Evolutionary conservation across 2,797 vertebrate species (phyloP).

Genomic region (Hafferia zeledoni): DNA sequence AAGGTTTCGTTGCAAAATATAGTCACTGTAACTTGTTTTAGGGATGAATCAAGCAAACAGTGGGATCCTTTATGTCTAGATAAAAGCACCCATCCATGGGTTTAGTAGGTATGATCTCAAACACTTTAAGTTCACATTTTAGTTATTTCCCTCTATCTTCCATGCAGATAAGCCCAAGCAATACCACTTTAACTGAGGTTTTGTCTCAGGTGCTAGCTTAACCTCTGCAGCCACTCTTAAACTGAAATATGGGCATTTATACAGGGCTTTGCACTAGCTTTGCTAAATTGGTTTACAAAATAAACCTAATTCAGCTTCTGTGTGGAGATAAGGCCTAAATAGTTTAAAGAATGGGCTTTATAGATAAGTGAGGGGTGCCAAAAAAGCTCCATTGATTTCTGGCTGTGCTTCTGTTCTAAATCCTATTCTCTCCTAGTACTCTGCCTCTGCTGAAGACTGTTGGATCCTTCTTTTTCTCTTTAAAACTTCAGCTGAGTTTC

Average conservation of each 20-base stretch:
- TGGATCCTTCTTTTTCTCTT: conserved; percentile 26
- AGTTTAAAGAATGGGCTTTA: conserved; percentile 48
- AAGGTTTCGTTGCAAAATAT: conserved; percentile 33
- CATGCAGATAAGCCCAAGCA: background rate
- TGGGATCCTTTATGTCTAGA: conserved; percentile 14
- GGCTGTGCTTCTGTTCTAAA: conserved; percentile 56
- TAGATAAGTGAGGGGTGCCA: conserved; percentile 31
- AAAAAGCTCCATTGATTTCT: conserved; percentile 49
- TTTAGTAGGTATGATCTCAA: conserved; percentile 26
- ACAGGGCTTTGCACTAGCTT: background rate
- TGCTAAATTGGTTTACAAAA: conserved; percentile 56
- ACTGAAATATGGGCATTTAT: background rate
- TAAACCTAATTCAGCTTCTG: conserved; percentile 35
- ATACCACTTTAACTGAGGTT: background rate
- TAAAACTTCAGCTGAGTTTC: conserved; percentile 60
- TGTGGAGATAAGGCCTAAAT: conserved; percentile 22
- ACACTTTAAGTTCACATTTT: conserved; percentile 29
- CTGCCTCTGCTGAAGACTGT: conserved; percentile 11
- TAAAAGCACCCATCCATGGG: background rate
- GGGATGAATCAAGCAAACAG: conserved; percentile 18
- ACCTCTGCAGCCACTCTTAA: background rate
- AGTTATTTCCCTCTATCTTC: background rate
- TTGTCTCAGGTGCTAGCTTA: conserved; percentile 26
- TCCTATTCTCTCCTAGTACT: conserved; percentile 23
- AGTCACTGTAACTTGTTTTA: conserved; percentile 34